phyloP scores from a whole-genome alignment of 2,888 invertebrate genomes.

The Dryadula phaetusa region DNA sequence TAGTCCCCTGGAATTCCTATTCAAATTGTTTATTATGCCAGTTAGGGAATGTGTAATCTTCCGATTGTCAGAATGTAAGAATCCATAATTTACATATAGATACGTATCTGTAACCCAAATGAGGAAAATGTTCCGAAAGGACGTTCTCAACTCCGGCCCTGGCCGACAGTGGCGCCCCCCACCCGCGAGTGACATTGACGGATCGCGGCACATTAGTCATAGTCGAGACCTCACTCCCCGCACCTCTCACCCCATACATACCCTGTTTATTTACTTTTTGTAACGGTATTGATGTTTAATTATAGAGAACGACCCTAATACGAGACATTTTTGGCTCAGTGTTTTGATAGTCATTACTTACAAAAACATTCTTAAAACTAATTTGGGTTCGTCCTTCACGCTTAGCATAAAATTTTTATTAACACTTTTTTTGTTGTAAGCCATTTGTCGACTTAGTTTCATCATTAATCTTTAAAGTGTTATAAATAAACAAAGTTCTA shows the following conservation, averaged over 20 bases:
- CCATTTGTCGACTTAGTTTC: conserved; percentile 33
- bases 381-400: conserved; percentile 38
- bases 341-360: conserved; percentile 59
- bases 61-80: conserved; percentile 52
- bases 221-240: conserved; percentile 82
- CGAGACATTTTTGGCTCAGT: conserved; percentile 74
- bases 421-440: conserved; percentile 27
- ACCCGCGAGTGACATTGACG: conserved; percentile 86
- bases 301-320: conserved; percentile 78
- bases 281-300: conserved; percentile 84
- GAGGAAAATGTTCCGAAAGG: conserved; percentile 79
- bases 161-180: conserved; percentile 74
- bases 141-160: conserved; percentile 74
- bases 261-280: conserved; percentile 84
- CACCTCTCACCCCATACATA: conserved; percentile 75
- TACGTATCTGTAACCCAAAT: conserved; percentile 68
- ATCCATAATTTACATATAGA: conserved; percentile 76
- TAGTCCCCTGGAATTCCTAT: conserved; percentile 38
- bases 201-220: conserved; percentile 89
- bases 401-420: conserved; percentile 18
- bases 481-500: conserved; percentile 28
- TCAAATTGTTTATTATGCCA: conserved; percentile 39
- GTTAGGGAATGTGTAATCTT: conserved; percentile 38
- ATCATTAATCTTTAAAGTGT: conserved; percentile 35
- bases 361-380: conserved; percentile 30